Evolutionary conservation across 2,888 invertebrate genomes (phyloP).

Genomic region (Meloe dianella): DNA sequence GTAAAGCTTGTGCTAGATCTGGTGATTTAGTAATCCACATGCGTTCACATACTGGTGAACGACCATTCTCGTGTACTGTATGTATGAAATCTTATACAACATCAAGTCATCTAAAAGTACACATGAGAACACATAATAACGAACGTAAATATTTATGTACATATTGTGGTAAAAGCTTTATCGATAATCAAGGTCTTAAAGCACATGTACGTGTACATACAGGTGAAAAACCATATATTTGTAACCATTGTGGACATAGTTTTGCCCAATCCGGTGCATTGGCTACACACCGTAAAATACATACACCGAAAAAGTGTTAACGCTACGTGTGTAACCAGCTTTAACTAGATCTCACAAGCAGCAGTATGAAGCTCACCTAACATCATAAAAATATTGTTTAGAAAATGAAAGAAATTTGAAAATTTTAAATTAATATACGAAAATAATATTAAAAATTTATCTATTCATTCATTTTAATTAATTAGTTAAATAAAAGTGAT

Average conservation of each 20-base stretch:
- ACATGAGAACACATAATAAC: conserved; percentile 49
- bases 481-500: too few relatives aligned
- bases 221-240: conserved; percentile 52
- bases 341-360: too few relatives aligned
- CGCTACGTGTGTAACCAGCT: not conserved
- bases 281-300: conserved; percentile 47
- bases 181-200: conserved; percentile 48
- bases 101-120: conserved; percentile 51
- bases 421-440: too few relatives aligned
- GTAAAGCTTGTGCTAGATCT: conserved; percentile 50
- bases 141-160: conserved; percentile 47
- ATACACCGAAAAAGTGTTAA: not conserved
- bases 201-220: conserved; percentile 50
- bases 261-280: conserved; percentile 52
- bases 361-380: not conserved
- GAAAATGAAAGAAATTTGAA: too few relatives aligned
- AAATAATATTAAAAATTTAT: too few relatives aligned
- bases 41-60: conserved; percentile 52
- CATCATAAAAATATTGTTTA: not conserved
- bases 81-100: conserved; percentile 50
- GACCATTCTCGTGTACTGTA: conserved; percentile 46
- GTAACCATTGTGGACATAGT: conserved; percentile 46
- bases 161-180: conserved; percentile 48
- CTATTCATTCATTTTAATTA: too few relatives aligned
- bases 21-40: conserved; percentile 50